Evolutionary conservation across 2,113 vertebrate species (phyloP).

Genomic region (Mugil cephalus): DNA sequence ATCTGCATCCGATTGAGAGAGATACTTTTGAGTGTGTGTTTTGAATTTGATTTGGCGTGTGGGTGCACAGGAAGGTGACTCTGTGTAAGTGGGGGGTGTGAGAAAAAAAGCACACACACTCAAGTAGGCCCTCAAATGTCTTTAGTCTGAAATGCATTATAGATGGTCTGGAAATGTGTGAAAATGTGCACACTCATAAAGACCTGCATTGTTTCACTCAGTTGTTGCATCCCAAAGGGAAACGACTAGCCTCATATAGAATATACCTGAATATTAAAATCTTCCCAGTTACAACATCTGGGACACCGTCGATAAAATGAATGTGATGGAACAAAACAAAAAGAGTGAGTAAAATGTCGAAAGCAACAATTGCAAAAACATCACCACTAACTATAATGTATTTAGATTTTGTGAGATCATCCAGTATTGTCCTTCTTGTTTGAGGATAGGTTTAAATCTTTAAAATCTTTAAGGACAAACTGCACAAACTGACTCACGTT

Average conservation of each 20-base stretch:
- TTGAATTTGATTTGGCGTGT: too few species aligned
- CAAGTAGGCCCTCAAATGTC: neutral
- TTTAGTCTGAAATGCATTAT: slow-evolving; percentile 55
- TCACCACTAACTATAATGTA: too few species aligned
- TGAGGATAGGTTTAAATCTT: too few species aligned
- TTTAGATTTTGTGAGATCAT: too few species aligned
- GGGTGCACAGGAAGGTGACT: too few species aligned
- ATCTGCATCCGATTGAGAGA: neutral
- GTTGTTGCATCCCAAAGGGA: slow-evolving; percentile 29
- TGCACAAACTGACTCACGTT: too few species aligned
- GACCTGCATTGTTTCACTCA: slow-evolving; percentile 36
- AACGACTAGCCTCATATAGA: neutral
- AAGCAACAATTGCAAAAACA: too few species aligned
- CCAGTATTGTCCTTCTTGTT: too few species aligned
- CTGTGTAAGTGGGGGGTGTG: neutral
- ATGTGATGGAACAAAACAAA: too few species aligned
- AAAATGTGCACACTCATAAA: slow-evolving; percentile 6
- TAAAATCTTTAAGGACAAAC: too few species aligned
- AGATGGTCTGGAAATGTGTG: slow-evolving; percentile 22
- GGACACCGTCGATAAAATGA: neutral
- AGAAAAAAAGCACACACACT: neutral
- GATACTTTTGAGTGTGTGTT: slow-evolving; percentile 30
- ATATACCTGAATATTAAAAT: slow-evolving; percentile 13
- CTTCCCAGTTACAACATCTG: neutral
- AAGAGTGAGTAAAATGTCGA: too few species aligned